Conservation (phyloP, 1,140 invertebrate genomes). For the Bilobella aurantiaca region DNA sequence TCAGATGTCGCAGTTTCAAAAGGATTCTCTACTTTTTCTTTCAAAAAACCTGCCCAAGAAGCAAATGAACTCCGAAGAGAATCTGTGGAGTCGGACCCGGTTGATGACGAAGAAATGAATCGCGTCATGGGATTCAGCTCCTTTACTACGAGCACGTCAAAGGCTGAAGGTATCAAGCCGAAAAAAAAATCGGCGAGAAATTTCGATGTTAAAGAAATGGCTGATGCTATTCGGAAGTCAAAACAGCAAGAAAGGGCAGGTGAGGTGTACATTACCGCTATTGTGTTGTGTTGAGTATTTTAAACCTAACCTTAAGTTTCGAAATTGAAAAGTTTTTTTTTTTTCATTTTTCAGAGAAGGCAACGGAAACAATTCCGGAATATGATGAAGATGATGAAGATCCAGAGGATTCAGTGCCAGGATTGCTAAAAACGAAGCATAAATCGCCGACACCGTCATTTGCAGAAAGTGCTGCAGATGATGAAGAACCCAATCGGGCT, state of each 20-base stretch:
- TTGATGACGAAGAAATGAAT: background rate
- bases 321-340: conserved; percentile 13
- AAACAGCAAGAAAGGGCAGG: conserved; percentile 23
- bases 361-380: conserved; percentile 26
- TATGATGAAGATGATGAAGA: conserved; percentile 19
- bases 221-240: conserved; percentile 19
- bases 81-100: background rate
- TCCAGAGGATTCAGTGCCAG: background rate
- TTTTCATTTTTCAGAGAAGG: background rate
- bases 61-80: too few relatives aligned
- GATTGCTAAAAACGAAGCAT: too few relatives aligned
- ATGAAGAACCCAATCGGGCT: conserved; percentile 6
- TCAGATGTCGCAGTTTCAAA: background rate
- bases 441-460: too few relatives aligned
- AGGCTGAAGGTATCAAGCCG: background rate
- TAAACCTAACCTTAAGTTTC: too few relatives aligned
- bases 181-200: conserved; percentile 29
- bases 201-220: conserved; percentile 23
- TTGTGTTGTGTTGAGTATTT: too few relatives aligned
- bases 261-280: too few relatives aligned
- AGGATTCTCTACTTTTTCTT: conserved; percentile 1
- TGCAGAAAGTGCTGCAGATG: background rate
- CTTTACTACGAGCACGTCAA: background rate
- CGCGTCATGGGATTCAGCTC: background rate
- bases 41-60: background rate